These are phyloP conservation scores for Papilio polytes DNA, from an alignment of 1,140 invertebrate genomes.

Conservation along the genomic window DNA sequence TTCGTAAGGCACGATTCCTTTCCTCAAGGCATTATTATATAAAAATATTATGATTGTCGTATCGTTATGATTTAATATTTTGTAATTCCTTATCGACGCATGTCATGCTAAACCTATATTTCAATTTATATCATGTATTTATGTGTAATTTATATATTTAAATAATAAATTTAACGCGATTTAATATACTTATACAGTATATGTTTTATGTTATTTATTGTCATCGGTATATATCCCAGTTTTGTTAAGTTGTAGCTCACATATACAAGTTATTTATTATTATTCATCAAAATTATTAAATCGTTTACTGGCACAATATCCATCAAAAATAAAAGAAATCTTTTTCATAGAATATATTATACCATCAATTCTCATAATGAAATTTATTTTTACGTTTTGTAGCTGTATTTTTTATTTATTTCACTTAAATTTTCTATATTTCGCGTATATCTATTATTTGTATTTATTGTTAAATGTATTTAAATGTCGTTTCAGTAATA, in stretches of 20 bases:
- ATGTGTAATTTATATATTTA: slow-evolving; percentile 23
- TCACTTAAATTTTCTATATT: slow-evolving; percentile 44
- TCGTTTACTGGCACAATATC: background rate
- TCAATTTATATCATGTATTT: slow-evolving; percentile 21
- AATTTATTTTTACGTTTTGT: slow-evolving; percentile 50
- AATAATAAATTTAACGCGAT: background rate
- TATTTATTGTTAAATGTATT: slow-evolving; percentile 33
- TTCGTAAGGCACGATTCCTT: slow-evolving; percentile 76
- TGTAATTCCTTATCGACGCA: slow-evolving; percentile 26
- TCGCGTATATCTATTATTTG: slow-evolving; percentile 40
- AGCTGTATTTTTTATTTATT: slow-evolving; percentile 52
- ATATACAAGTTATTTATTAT: slow-evolving; percentile 22
- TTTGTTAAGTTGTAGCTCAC: slow-evolving; percentile 34
- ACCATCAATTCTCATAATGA: slow-evolving; percentile 50
- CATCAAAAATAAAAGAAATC: background rate
- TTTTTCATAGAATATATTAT: slow-evolving; percentile 39
- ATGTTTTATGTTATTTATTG: slow-evolving; percentile 19
- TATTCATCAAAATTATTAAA: slow-evolving; percentile 11
- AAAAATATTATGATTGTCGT: slow-evolving; percentile 38
- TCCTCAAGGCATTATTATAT: slow-evolving; percentile 66
- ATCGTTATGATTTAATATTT: slow-evolving; percentile 37
- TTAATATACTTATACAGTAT: slow-evolving; percentile 13
- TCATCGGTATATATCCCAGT: background rate
- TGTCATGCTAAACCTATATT: slow-evolving; percentile 17
- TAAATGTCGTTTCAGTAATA: slow-evolving; percentile 33